Base-by-base conservation (phyloP, 53 echinoderm and acorn worm species). In the Holothuria leucospilota region DNA sequence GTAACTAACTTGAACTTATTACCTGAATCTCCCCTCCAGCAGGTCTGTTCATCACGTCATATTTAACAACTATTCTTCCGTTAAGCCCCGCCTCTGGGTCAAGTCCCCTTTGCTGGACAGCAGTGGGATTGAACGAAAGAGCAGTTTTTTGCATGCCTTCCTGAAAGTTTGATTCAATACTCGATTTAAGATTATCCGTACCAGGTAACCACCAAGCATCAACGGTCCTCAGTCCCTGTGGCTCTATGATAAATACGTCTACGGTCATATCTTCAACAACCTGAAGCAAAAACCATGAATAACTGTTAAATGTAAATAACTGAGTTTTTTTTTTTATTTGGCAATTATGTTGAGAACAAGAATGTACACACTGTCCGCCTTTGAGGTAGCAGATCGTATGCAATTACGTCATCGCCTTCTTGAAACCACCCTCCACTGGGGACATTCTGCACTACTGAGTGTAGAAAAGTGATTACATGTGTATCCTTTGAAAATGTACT, bases 51-150 rank as follows among this genome's bases (percentile, higher is more conserved):
- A 75, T 15, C 75, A 96, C 92, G 81, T 96, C 96, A 63, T 96
- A 96, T 61, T 89, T 90, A 21, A 96, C 71, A 12, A 96, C 71
- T 49, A 96, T 92, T 70, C 88, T 86, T 59, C 96, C 96, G 59
- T 74, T 52, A 59, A 96, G 85, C 0, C 94, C 92, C 39, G 62
- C 39, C 12, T 39, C 20, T 21, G 49, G 21, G 16, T 52, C 51
- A n/a, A 75, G 25, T 11, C 51, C 56, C 25, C 21, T 21, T 21
- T 92, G 92, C 28, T 92, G 63, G 20, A 56, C 77, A 5, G 59
- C 66, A 14, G 89, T 71, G 51, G 89, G 89, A 21, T 40, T 27
- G 51, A 89, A 92, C 51, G 58, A 65, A 16, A 92, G 70, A 20
- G 70, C 49, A 38, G 82, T 89, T 13, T 66, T 75, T 0, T 14